Evolutionary conservation across 2,888 invertebrate genomes (phyloP), one percentile per base, ranked within the genome.

Genomic region (Sthenelais limicola): DNA sequence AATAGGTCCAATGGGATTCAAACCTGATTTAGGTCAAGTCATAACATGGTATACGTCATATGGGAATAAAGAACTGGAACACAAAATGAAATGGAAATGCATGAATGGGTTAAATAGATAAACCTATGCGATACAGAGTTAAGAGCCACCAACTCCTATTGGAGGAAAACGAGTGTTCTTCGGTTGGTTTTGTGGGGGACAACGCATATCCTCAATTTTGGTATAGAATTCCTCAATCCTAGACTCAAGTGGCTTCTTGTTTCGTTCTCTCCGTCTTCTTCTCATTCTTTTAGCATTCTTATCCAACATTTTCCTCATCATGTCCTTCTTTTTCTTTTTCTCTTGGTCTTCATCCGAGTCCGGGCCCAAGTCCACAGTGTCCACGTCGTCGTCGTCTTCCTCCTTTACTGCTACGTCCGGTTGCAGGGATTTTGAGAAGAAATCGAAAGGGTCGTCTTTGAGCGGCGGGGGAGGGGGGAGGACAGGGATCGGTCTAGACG

Each of bases 261-360:
- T 56, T 12, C 32, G 56, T 28, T 56, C 33, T 7, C 30, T 32
- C 24, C 56, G 28, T 12, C 56, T 5, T 32, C 32, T 56, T 56
- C 15, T 28, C 56, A 56, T n/a, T 56, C 33, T 56, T 2, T 28
- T 56, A 1, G 56, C 56, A 28, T 56, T 56, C 4, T 56, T 56
- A 32, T 56, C 56, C 56, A 56, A 9, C 56, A 56, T 56, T 18
- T 56, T 56, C 24, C 56, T 2, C 56, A 56, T 56, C 56, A 56
- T 56, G 18, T 32, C 56, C 24, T 56, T 56, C 32, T 56, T 32
- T 21, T 56, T 56, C 21, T 56, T 56, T 21, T 32, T 28, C 15
- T 56, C 18, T n/a, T n/a, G n/a, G n/a, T n/a, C n/a, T n/a, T n/a
- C n/a, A n/a, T n/a, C n/a, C n/a, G n/a, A n/a, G n/a, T n/a, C n/a